Evolutionary conservation across 2,888 invertebrate species (phyloP).

Genomic region (Macrophya annulata): DNA sequence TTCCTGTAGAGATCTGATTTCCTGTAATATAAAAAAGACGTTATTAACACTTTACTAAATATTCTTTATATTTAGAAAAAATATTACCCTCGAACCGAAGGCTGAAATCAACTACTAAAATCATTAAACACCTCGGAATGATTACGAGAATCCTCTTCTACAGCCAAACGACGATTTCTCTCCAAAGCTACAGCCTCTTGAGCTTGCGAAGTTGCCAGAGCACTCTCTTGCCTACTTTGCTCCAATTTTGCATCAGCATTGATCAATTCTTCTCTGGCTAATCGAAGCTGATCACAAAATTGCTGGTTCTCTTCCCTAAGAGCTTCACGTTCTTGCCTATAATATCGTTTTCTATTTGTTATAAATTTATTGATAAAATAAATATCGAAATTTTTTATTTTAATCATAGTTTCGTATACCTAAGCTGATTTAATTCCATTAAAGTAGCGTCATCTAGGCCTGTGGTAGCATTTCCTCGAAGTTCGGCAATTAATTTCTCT

Average conservation of each 20-base stretch:
- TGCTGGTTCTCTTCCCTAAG: slow-evolving; percentile 83
- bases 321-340: slow-evolving; percentile 82
- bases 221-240: slow-evolving; percentile 79
- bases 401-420: slow-evolving; percentile 68
- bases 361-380: slow-evolving; percentile 59
- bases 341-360: not conserved
- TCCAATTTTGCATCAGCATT: slow-evolving; percentile 74
- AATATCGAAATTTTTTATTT: slow-evolving; percentile 68
- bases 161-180: slow-evolving; percentile 77
- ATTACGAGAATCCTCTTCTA: slow-evolving; percentile 79
- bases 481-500: slow-evolving; percentile 86
- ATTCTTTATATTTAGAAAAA: slow-evolving; percentile 30
- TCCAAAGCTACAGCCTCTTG: slow-evolving; percentile 77
- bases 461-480: slow-evolving; percentile 77
- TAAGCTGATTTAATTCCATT: slow-evolving; percentile 84
- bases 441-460: slow-evolving; percentile 74
- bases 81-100: not conserved
- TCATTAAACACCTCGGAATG: slow-evolving; percentile 70
- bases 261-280: slow-evolving; percentile 79
- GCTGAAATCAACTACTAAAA: slow-evolving; percentile 23
- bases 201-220: slow-evolving; percentile 74
- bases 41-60: not conserved
- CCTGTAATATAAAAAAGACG: slow-evolving; percentile 74
- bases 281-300: slow-evolving; percentile 77
- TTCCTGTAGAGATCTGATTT: slow-evolving; percentile 81